phyloP scores from a whole-genome alignment of 2,113 vertebrate genomes.

The Misgurnus mizolepis region DNA sequence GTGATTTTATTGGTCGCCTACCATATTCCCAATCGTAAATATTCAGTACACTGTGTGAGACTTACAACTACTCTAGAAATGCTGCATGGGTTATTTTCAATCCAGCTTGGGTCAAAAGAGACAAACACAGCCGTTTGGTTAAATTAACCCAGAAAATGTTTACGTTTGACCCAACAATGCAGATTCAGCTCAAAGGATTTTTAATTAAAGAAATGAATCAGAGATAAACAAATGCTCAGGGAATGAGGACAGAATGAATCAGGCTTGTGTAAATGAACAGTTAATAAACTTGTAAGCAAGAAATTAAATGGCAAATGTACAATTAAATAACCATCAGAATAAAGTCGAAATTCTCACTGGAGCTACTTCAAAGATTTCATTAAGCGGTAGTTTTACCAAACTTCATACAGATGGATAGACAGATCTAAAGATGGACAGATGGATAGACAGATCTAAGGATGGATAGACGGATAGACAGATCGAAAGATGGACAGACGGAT shows the following conservation, averaged over 20 bases:
- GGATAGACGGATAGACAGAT: no score
- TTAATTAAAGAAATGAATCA: slow-evolving; percentile 37
- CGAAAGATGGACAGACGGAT: no score
- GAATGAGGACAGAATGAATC: slow-evolving; percentile 6
- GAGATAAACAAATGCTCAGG: slow-evolving; percentile 8
- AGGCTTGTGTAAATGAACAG: slow-evolving; percentile 29
- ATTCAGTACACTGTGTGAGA: no score
- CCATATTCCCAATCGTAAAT: background rate
- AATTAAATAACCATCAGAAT: slow-evolving; percentile 12
- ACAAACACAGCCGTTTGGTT: no score
- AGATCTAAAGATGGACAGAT: no score
- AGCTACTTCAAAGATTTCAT: background rate
- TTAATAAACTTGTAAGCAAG: slow-evolving; percentile 20
- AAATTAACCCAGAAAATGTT: no score
- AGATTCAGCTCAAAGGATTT: background rate
- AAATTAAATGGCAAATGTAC: slow-evolving; percentile 25
- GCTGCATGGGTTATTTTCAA: no score
- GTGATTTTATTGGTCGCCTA: background rate
- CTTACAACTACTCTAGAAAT: no score
- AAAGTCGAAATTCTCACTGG: background rate
- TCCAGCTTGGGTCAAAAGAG: no score
- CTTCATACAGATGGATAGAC: no score
- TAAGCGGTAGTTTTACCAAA: no score
- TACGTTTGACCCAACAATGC: background rate
- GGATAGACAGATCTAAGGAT: no score